These are phyloP conservation scores for Mayetiola destructor DNA, from an alignment of 2,888 invertebrate genomes.

Conservation along the genomic window DNA sequence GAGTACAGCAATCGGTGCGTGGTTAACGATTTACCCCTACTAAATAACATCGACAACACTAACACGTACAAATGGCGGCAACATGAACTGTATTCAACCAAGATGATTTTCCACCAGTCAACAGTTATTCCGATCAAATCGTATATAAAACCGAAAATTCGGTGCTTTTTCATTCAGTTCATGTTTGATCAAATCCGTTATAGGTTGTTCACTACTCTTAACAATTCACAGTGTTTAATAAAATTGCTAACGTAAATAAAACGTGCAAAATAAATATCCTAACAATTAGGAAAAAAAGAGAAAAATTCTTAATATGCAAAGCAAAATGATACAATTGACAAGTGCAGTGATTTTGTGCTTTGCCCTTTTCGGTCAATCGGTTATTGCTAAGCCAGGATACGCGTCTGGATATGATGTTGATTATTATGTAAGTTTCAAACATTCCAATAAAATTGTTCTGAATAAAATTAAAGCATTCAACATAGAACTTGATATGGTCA, in stretches of 20 bases:
- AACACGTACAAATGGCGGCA: neutral
- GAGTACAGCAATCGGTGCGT: neutral
- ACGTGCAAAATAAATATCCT: no score
- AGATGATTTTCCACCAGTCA: constrained; percentile 12
- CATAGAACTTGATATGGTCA: no score
- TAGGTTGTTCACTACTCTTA: no score
- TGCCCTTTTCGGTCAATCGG: constrained; percentile 27
- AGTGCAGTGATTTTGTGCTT: constrained; percentile 18
- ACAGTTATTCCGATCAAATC: neutral
- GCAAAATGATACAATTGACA: constrained; percentile 24
- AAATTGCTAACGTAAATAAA: no score
- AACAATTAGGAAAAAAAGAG: constrained; percentile 1
- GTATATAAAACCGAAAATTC: constrained; percentile 13
- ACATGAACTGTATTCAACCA: neutral
- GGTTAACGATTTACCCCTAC: constrained; percentile 9
- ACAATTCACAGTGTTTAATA: no score
- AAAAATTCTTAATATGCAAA: constrained; percentile 21
- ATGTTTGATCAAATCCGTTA: no score
- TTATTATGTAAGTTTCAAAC: constrained; percentile 43
- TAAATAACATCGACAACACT: neutral
- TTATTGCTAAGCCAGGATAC: constrained; percentile 34
- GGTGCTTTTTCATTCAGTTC: constrained; percentile 4
- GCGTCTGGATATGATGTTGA: constrained; percentile 38
- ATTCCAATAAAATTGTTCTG: neutral
- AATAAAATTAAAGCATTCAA: no score